phyloP scores from a whole-genome alignment of 2,888 invertebrate species.

The Lithophane leautieri region DNA sequence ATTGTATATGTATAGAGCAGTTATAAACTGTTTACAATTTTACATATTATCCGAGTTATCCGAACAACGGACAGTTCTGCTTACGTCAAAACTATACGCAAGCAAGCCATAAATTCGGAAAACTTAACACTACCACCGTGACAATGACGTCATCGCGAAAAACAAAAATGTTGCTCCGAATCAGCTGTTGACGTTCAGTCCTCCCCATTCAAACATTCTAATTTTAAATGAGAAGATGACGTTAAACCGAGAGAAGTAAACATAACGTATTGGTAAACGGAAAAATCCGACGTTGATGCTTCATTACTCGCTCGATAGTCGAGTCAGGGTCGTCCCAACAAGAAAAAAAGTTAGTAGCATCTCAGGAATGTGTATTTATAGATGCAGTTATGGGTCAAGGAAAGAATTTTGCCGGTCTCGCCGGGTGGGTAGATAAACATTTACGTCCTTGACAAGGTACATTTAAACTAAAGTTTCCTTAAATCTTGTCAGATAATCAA shows the following conservation, averaged over 20 bases:
- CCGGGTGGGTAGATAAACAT: conserved; percentile 28
- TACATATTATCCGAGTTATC: conserved; percentile 31
- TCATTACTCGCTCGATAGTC: conserved; percentile 30
- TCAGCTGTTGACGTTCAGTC: conserved; percentile 53
- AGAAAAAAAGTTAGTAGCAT: conserved; percentile 37
- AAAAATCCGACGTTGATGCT: conserved; percentile 57
- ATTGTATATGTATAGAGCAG: conserved; percentile 38
- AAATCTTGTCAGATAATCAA: conserved; percentile 27
- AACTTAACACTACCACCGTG: conserved; percentile 23
- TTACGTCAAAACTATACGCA: conserved; percentile 53
- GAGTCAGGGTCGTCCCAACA: conserved; percentile 46
- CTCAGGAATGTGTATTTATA: conserved; percentile 47
- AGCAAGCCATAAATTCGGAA: conserved; percentile 33
- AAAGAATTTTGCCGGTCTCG: conserved; percentile 35
- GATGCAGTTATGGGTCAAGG: conserved; percentile 60
- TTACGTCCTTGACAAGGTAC: conserved; percentile 32
- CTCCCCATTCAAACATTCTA: conserved; percentile 64
- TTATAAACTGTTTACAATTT: conserved; percentile 48
- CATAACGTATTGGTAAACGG: conserved; percentile 56
- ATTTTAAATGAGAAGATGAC: conserved; percentile 56
- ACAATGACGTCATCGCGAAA: conserved; percentile 55
- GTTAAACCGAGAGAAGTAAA: conserved; percentile 57
- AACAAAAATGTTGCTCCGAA: conserved; percentile 37
- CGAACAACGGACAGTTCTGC: conserved; percentile 20
- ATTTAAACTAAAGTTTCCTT: conserved; percentile 12